Conservation (phyloP, 2,888 invertebrate species). For the Zhengitettix transpicula region DNA sequence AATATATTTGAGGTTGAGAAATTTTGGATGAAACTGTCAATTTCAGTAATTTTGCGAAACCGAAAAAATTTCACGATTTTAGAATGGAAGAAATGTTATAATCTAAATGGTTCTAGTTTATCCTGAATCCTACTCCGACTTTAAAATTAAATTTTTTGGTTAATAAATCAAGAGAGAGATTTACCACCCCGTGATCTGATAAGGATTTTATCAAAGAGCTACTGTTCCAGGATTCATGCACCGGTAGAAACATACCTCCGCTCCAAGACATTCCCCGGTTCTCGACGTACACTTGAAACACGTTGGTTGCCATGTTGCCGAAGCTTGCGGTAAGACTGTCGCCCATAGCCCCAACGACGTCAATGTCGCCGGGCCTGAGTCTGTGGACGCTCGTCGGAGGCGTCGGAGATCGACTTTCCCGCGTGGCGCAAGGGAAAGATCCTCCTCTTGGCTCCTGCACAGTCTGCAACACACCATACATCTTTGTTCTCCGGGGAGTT, state of each 20-base stretch:
- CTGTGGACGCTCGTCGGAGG: conserved; percentile 36
- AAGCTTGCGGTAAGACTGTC: conserved; percentile 42
- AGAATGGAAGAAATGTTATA: too few relatives aligned
- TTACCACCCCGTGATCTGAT: too few relatives aligned
- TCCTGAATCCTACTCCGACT: too few relatives aligned
- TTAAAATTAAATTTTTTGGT: too few relatives aligned
- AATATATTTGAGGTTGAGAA: too few relatives aligned
- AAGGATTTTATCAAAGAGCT: background rate
- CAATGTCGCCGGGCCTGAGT: conserved; percentile 42
- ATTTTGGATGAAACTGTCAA: too few relatives aligned
- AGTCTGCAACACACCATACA: background rate
- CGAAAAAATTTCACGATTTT: too few relatives aligned
- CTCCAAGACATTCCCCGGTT: conserved; percentile 32
- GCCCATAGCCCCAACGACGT: conserved; percentile 39
- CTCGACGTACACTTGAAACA: conserved; percentile 28
- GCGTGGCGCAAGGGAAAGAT: background rate
- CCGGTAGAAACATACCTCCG: conserved; percentile 21
- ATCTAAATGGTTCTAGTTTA: too few relatives aligned
- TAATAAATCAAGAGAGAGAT: too few relatives aligned
- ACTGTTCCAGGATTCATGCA: too few relatives aligned
- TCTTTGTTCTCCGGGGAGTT: too few relatives aligned
- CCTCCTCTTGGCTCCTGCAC: background rate
- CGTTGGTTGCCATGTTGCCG: conserved; percentile 30
- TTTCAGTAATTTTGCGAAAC: too few relatives aligned
- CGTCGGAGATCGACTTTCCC: conserved; percentile 16